Percentiles rank a stretch among this genome's conserved stretches.
phyloP scores from a whole-genome alignment of 2,888 invertebrate species.

The Morinoia aosen region DNA sequence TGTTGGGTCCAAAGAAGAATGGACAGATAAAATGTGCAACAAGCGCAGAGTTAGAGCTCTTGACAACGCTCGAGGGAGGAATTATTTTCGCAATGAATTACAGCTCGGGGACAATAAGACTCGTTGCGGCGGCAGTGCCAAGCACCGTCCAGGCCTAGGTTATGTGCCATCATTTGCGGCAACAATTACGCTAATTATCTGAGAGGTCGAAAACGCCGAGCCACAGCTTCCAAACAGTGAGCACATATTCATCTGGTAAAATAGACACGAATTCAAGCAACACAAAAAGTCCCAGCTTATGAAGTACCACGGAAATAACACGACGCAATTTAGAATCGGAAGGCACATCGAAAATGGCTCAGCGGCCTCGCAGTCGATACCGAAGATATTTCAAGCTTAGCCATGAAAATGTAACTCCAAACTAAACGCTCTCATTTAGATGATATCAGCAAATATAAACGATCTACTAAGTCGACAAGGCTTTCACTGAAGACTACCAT shows the following conservation, averaged over 20 bases:
- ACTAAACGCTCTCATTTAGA: not conserved
- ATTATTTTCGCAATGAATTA: not conserved
- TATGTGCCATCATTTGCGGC: not conserved
- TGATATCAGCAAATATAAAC: not conserved
- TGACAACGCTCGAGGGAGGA: not conserved
- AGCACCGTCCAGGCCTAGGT: not conserved
- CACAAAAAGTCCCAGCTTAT: not conserved
- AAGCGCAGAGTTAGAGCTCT: not conserved
- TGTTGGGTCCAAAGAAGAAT: not conserved
- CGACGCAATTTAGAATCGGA: not conserved
- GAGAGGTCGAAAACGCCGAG: not conserved
- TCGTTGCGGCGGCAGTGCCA: not conserved
- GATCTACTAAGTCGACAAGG: not conserved
- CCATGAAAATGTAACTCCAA: not conserved
- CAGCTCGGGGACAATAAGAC: not conserved
- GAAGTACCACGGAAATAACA: not conserved
- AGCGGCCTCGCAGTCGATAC: not conserved
- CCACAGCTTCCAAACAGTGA: not conserved
- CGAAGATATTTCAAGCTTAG: not conserved
- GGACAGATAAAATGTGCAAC: not conserved
- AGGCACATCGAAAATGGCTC: not conserved
- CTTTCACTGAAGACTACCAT: not conserved
- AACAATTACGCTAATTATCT: not conserved
- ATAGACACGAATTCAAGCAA: not conserved
- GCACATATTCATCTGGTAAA: not conserved